Evolutionary conservation across 1,140 invertebrate genomes (phyloP).

Genomic region (Heliconius hewitsoni): DNA sequence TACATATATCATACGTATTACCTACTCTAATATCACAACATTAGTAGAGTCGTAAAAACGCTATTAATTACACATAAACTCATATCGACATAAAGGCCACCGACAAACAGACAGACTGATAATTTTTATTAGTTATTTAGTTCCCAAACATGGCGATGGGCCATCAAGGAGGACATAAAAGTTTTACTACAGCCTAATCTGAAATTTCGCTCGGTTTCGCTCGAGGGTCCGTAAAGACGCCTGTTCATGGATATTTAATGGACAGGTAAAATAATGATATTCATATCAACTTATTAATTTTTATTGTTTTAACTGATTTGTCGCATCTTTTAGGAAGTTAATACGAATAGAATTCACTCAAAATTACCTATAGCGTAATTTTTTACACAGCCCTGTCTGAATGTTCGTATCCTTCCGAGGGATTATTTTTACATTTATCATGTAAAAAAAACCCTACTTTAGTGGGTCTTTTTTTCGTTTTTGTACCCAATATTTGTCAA

Average conservation of each 20-base stretch:
- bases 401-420: too few species aligned
- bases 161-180: slow-evolving; percentile 29
- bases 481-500: too few species aligned
- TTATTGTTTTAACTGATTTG: not conserved
- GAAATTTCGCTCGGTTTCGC: slow-evolving; percentile 32
- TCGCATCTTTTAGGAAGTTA: not conserved
- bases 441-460: too few species aligned
- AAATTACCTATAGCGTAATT: too few species aligned
- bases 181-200: slow-evolving; percentile 32
- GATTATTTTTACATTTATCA: too few species aligned
- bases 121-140: slow-evolving; percentile 36
- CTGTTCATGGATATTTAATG: not conserved
- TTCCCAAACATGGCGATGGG: slow-evolving; percentile 25
- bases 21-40: slow-evolving; percentile 14
- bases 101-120: slow-evolving; percentile 27
- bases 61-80: slow-evolving; percentile 31
- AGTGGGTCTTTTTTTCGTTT: too few species aligned
- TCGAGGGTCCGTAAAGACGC: not conserved
- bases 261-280: not conserved
- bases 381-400: too few species aligned
- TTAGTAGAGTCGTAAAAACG: slow-evolving; percentile 30
- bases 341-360: too few species aligned
- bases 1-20: not conserved
- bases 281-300: not conserved
- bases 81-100: slow-evolving; percentile 24